Evolutionary conservation across 2,888 invertebrate genomes (phyloP).

Genomic region (Coelogynopora nodosa): DNA sequence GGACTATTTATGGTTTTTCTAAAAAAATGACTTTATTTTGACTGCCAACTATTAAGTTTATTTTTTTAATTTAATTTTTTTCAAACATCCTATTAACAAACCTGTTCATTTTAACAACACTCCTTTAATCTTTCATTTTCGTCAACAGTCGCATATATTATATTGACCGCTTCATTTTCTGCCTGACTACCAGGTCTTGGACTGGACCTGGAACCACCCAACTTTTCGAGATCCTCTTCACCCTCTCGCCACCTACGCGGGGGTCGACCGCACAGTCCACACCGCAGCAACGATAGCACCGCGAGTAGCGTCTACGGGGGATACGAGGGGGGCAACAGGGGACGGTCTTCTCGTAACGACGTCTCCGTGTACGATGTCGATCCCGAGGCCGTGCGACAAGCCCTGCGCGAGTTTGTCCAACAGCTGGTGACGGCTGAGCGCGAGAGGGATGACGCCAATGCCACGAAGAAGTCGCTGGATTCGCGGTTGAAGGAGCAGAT

Average conservation of each 20-base stretch:
- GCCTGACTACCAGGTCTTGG: no score
- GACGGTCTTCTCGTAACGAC: neutral
- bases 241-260: neutral
- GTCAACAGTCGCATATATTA: no score
- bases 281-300: neutral
- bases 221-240: neutral
- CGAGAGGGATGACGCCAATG: neutral
- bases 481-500: neutral
- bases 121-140: no score
- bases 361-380: neutral
- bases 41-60: no score
- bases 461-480: neutral
- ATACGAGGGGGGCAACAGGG: neutral
- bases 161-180: no score
- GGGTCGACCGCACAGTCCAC: neutral
- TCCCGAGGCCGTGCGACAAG: conserved; percentile 6
- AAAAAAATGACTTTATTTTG: no score
- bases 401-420: neutral
- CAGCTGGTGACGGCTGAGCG: neutral
- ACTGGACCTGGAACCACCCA: no score
- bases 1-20: no score
- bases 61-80: no score
- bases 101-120: no score
- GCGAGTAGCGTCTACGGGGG: neutral
- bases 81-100: no score